A percentile compares a stretch with the other conserved stretches of the same genome.
These are phyloP conservation scores for Polyommatus iphigenia DNA, from an alignment of 2,888 invertebrate genomes.

Conservation along the genomic window DNA sequence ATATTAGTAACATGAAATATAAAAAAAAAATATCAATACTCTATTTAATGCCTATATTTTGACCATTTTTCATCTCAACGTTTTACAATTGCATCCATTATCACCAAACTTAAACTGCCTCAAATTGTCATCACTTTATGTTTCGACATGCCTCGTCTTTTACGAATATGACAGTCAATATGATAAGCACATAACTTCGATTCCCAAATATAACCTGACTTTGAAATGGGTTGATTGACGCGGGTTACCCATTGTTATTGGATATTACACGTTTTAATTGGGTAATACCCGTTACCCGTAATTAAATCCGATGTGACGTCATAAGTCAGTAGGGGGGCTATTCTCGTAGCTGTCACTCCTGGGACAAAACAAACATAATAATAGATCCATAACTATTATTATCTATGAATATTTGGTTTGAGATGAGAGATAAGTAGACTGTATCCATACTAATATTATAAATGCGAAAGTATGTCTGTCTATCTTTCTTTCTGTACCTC, in stretches of 20 bases:
- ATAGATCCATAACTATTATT: neutral
- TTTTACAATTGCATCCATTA: neutral
- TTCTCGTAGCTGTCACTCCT: neutral
- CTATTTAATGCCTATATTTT: neutral
- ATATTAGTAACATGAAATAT: no score
- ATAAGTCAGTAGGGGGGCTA: neutral
- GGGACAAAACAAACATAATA: neutral
- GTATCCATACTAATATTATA: no score
- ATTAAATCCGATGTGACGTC: constrained; percentile 1
- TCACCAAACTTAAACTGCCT: neutral
- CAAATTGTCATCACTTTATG: neutral
- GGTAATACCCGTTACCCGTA: neutral
- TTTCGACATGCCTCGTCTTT: neutral
- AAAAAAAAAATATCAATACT: no score
- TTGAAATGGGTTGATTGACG: constrained; percentile 15
- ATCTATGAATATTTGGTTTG: neutral
- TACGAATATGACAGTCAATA: neutral
- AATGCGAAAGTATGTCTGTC: no score
- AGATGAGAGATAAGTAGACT: no score
- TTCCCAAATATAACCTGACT: neutral
- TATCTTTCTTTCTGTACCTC: no score
- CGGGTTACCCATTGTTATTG: constrained; percentile 18
- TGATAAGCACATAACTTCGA: constrained; percentile 3
- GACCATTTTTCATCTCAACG: no score
- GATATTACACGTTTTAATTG: constrained; percentile 3